Percentiles rank a stretch among this genome's conserved stretches.
Conservation (phyloP, 1,140 invertebrate species). For the Micrasema minimum region DNA sequence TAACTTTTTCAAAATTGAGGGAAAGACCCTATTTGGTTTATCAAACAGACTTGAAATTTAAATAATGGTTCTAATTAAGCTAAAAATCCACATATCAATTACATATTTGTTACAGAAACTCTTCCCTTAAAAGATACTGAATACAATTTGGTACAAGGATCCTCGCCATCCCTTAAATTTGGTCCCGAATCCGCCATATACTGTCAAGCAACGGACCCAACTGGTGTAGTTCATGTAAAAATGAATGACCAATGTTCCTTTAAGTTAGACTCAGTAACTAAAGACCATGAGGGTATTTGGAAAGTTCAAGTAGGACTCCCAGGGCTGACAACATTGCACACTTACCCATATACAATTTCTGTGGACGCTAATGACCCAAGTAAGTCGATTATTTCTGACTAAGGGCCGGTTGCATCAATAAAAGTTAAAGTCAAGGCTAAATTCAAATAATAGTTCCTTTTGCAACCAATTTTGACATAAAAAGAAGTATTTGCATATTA, state of each 20-base stretch:
- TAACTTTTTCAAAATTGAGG: no score
- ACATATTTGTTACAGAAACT: background rate
- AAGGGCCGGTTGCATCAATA: no score
- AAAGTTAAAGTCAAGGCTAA: no score
- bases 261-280: conserved; percentile 1
- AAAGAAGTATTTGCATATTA: no score
- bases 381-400: no score
- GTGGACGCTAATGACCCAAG: background rate
- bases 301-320: conserved; percentile 34
- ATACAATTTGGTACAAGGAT: conserved; percentile 10
- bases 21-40: no score
- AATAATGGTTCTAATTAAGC: no score
- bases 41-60: no score
- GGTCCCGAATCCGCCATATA: conserved; percentile 41
- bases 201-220: conserved; percentile 35
- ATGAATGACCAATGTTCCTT: conserved; percentile 34
- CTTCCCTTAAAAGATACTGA: background rate
- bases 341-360: conserved; percentile 29
- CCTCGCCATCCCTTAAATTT: conserved; percentile 12
- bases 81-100: no score
- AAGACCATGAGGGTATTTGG: conserved; percentile 36
- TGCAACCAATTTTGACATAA: no score
- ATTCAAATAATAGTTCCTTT: no score
- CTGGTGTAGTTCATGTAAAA: background rate
- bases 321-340: conserved; percentile 13